Evolutionary conservation across 2,113 vertebrate species (phyloP).

Genomic region (Chaetura pelagica): DNA sequence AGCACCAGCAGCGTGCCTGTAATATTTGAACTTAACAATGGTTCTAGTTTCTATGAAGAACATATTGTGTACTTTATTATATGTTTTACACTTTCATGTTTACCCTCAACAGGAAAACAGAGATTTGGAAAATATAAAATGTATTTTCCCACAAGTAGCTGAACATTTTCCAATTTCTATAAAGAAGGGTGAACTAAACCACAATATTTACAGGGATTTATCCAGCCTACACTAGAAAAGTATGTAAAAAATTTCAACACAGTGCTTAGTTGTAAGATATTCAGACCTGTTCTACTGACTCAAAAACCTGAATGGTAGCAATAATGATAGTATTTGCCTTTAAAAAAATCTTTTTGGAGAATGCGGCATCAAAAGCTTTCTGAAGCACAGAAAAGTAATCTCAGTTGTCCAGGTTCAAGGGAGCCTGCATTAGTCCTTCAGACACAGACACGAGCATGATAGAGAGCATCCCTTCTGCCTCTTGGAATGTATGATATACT

Average conservation of each 20-base stretch:
- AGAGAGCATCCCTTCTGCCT: background rate
- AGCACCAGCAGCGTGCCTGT: background rate
- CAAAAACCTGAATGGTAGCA: background rate
- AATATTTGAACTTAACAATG: background rate
- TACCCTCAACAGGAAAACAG: background rate
- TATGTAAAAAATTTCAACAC: slow-evolving; percentile 21
- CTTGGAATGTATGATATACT: background rate
- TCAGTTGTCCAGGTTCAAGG: background rate
- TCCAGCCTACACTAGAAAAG: background rate
- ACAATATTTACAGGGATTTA: background rate
- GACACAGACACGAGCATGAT: background rate
- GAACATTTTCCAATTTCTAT: background rate
- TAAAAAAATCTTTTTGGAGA: background rate
- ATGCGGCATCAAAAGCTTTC: background rate
- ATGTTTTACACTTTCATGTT: background rate
- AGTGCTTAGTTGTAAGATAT: background rate
- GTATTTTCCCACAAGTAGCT: background rate
- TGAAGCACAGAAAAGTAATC: background rate
- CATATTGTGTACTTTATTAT: background rate
- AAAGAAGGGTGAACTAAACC: background rate
- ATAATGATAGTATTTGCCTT: background rate
- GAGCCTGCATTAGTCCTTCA: background rate
- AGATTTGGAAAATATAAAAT: background rate
- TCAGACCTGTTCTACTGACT: background rate
- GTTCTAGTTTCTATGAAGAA: background rate